phyloP scores from a whole-genome alignment of 2,113 vertebrate species.

The Tiliqua scincoides region DNA sequence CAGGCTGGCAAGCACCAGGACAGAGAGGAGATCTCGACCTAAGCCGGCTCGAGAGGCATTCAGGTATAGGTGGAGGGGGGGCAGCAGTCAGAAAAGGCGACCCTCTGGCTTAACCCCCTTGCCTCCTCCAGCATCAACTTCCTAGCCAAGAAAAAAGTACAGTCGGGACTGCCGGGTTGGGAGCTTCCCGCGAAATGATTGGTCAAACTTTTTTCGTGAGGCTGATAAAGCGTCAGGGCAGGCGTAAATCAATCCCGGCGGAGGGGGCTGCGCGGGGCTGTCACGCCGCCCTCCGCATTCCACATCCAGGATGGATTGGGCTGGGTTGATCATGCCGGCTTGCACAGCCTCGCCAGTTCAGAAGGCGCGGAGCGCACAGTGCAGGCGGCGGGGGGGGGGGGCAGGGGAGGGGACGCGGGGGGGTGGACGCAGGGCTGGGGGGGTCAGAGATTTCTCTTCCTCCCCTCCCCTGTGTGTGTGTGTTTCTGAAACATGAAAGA shows the following conservation, averaged over 20 bases:
- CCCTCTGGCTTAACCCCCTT: slow-evolving; percentile 67
- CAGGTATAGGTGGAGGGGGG: neutral
- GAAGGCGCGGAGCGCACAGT: slow-evolving; percentile 71
- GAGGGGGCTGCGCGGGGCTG: slow-evolving; percentile 81
- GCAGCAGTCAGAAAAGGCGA: slow-evolving; percentile 62
- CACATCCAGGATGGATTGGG: slow-evolving; percentile 85
- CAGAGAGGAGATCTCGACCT: slow-evolving; percentile 49
- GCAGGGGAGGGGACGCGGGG: slow-evolving; percentile 16
- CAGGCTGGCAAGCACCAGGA: slow-evolving; percentile 73
- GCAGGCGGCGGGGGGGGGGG: slow-evolving; percentile 41
- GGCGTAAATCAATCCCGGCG: slow-evolving; percentile 90
- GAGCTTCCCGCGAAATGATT: slow-evolving; percentile 93
- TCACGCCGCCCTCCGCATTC: slow-evolving; percentile 81
- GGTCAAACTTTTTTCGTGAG: slow-evolving; percentile 94
- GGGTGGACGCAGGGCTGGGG: slow-evolving; percentile 40
- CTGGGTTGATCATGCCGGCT: slow-evolving; percentile 81
- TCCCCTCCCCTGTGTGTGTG: no score
- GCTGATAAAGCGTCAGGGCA: slow-evolving; percentile 93
- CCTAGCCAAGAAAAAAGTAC: slow-evolving; percentile 94
- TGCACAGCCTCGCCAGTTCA: slow-evolving; percentile 76
- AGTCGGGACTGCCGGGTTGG: slow-evolving; percentile 83
- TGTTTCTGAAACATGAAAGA: slow-evolving; percentile 15
- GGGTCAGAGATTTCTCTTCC: neutral
- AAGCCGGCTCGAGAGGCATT: slow-evolving; percentile 9
- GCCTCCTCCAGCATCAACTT: slow-evolving; percentile 72